Base-by-base conservation (phyloP, 2,113 vertebrate genomes). In the Mormyrus lacerda region DNA sequence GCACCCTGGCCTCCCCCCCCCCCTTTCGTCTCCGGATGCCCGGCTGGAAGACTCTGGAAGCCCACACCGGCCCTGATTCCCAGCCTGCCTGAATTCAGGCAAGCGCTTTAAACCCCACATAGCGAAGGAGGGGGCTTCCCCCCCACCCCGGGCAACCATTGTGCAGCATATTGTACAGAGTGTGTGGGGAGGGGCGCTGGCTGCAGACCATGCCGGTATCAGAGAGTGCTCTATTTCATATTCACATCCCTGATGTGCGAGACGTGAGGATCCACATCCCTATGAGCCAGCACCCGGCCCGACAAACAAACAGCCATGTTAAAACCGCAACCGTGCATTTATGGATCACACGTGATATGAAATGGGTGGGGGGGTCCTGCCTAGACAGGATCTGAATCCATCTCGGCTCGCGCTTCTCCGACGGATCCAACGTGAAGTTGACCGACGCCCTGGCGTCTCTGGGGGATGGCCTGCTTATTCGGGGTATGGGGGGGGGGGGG, bases 281-380 rank as follows among this genome's bases (percentile, higher is more conserved):
- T 65, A 89, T 91, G 88, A 88, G 87, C 69, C 76, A 91, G 91
- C 90, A 91, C 19, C 10, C 13, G 89, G 90, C 91, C 90, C 76
- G 42, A 94, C 39, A 90, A 94, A 94, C 94, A 94, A 94, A 92
- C 91, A 93, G 90, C 4, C 79, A 90, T 61, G 89, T 91, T 91
- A 58, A 91, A 89, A 61, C 3, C 90, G 84, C 17, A 53, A 53
- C 50, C 13, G 45, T 39, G 21, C 47, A 85, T 88, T 91, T 91
- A 94, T 93, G 69, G 91, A 94, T 92, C 91, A 93, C 94, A 91
- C 91, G 95, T 92, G 91, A 93, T 92, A 89, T 87, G 90, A 90
- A 90, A 82, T 90, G 85, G 82, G 89, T 85, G 79, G 88, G 87
- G 88, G 69, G 82, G 10, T 4, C 3, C 42, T 85, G 42, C 17